Conservation (phyloP, 2,888 invertebrate genomes). For the Noctuana brunneofusca region DNA sequence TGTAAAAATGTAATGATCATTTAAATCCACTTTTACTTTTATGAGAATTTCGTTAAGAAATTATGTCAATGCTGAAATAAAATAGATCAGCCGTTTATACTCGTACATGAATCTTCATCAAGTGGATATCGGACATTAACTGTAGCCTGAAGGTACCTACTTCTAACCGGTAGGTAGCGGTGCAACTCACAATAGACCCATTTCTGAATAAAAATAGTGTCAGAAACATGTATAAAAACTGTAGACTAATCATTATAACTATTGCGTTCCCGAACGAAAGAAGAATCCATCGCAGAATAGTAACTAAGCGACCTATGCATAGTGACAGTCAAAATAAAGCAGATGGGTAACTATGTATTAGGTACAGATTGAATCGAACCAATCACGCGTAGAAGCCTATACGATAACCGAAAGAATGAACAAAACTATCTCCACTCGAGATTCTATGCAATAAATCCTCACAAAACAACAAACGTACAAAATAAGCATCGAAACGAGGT, state of each 20-base stretch:
- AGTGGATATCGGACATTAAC: too few relatives aligned
- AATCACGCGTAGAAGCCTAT: not conserved
- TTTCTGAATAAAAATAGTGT: too few relatives aligned
- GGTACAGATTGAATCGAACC: not conserved
- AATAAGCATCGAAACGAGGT: conserved; percentile 41
- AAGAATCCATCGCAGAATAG: too few relatives aligned
- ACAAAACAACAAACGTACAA: conserved; percentile 33
- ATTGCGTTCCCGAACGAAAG: too few relatives aligned
- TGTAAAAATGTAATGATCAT: conserved; percentile 27
- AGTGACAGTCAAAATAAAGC: not conserved
- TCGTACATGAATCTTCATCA: conserved; percentile 7
- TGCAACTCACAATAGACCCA: too few relatives aligned
- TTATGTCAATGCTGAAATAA: conserved; percentile 13
- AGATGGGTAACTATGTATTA: not conserved
- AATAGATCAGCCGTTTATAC: conserved; percentile 3
- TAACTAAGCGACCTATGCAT: not conserved
- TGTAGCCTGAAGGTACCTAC: too few relatives aligned
- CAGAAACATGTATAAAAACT: too few relatives aligned
- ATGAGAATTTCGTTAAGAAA: conserved; percentile 11
- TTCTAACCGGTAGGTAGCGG: too few relatives aligned
- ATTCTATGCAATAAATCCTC: conserved; percentile 30
- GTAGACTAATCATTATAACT: too few relatives aligned
- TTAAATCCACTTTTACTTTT: conserved; percentile 17
- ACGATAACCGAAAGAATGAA: not conserved
- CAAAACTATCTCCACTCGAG: conserved; percentile 9